Evolutionary conservation across 2,888 invertebrate species (phyloP).

Genomic region (Synanthedon vespiformis): DNA sequence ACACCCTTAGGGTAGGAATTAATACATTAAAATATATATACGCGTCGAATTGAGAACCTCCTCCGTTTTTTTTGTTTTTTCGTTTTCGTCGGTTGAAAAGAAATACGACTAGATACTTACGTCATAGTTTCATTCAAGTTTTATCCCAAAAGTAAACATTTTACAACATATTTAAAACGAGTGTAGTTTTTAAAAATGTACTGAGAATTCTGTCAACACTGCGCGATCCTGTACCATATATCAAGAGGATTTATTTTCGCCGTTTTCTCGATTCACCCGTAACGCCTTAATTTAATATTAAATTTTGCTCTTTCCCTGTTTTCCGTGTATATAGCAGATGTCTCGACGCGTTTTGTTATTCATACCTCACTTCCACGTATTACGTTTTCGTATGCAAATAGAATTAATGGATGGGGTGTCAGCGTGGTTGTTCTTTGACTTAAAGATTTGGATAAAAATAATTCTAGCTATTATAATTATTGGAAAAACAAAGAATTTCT

Average conservation of each 20-base stretch:
- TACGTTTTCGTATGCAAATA: conserved; percentile 19
- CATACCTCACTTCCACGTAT: conserved; percentile 49
- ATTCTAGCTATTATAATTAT: too few species aligned
- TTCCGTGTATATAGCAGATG: conserved; percentile 44
- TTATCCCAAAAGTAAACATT: neutral
- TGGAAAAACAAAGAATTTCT: too few species aligned
- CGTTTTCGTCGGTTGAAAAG: too few species aligned
- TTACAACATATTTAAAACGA: neutral
- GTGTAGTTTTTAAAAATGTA: neutral
- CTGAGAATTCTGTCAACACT: conserved; percentile 41
- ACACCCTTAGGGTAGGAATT: too few species aligned
- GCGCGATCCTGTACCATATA: conserved; percentile 49
- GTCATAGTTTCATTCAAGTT: neutral
- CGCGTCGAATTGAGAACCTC: too few species aligned
- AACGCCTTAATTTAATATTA: conserved; percentile 70
- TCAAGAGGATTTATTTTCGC: conserved; percentile 64
- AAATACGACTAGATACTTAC: neutral
- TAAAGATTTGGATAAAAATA: neutral
- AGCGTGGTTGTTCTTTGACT: neutral
- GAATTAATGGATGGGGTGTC: neutral
- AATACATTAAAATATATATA: too few species aligned
- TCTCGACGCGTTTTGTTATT: conserved; percentile 58
- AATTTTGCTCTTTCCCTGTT: conserved; percentile 54
- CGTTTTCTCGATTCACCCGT: conserved; percentile 62
- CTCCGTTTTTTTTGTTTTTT: too few species aligned